Evolutionary conservation across 2,797 vertebrate species (phyloP).

Genomic region (Cossypha caffra): DNA sequence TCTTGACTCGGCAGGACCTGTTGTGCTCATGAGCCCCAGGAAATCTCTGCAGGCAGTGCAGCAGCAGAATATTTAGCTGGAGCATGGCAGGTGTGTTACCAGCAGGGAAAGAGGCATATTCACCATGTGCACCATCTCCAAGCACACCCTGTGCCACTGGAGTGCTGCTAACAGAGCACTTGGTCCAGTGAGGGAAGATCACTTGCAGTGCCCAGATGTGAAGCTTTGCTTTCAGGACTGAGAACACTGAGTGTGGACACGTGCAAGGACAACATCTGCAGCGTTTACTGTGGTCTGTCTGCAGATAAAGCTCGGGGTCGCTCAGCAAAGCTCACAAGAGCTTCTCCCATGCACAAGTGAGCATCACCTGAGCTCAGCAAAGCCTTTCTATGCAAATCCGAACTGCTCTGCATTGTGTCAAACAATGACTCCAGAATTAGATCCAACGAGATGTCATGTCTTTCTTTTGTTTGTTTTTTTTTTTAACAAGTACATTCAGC

Average conservation of each 20-base stretch:
- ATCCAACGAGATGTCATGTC: neutral
- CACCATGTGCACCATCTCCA: neutral
- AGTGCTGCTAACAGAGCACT: neutral
- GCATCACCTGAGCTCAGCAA: neutral
- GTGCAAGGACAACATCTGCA: neutral
- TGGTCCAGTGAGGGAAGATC: neutral
- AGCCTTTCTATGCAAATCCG: slow-evolving; percentile 9
- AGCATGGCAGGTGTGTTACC: neutral
- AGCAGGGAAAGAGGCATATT: neutral
- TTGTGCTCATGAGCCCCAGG: neutral
- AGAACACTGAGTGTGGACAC: neutral
- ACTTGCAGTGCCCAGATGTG: neutral
- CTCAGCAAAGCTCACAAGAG: neutral
- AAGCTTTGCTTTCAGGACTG: neutral
- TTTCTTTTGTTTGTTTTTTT: neutral
- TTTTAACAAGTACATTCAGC: neutral
- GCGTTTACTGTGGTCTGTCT: neutral
- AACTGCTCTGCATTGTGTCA: neutral
- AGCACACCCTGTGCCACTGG: neutral
- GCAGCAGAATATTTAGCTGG: neutral
- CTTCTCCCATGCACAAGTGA: neutral
- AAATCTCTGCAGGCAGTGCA: neutral
- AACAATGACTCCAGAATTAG: slow-evolving; percentile 17
- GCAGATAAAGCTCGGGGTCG: neutral
- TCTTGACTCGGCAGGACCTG: neutral